Percentiles rank a stretch among this genome's conserved stretches.
These are phyloP conservation scores for Saccopteryx leptura DNA, from an alignment of 2,113 vertebrate species.

Conservation along the genomic window DNA sequence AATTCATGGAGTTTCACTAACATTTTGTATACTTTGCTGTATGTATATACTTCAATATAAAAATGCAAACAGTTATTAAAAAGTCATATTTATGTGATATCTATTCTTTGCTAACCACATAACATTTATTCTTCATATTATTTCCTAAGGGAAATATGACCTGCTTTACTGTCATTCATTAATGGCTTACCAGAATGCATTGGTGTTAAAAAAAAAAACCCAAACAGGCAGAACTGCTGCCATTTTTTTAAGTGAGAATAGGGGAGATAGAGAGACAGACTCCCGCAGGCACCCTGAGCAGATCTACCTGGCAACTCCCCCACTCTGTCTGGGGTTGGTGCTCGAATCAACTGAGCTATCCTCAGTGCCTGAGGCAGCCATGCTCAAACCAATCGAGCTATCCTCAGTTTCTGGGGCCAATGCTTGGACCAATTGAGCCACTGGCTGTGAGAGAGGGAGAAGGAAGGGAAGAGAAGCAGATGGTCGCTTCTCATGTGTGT, in stretches of 20 bases:
- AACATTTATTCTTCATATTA: neutral
- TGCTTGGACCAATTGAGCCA: no score
- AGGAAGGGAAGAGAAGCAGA: no score
- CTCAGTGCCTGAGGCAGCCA: no score
- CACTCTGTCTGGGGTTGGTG: no score
- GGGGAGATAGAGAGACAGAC: no score
- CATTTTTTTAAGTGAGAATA: neutral
- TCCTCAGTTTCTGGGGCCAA: no score
- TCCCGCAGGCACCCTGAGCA: no score
- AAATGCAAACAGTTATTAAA: neutral
- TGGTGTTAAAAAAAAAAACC: neutral
- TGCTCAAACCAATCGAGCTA: no score
- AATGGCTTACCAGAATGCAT: constrained; percentile 41
- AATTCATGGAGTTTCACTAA: neutral
- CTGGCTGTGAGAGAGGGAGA: no score
- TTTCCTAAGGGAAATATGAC: neutral
- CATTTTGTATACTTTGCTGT: neutral
- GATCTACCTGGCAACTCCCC: no score
- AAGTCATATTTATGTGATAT: constrained; percentile 6
- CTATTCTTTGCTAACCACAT: neutral
- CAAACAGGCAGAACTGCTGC: neutral
- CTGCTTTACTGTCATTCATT: constrained; percentile 48
- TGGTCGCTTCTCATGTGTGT: no score
- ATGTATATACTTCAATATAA: neutral
- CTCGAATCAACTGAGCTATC: no score